Base-by-base conservation (phyloP, 2,888 invertebrate species). In the Lycia hirtaria region DNA sequence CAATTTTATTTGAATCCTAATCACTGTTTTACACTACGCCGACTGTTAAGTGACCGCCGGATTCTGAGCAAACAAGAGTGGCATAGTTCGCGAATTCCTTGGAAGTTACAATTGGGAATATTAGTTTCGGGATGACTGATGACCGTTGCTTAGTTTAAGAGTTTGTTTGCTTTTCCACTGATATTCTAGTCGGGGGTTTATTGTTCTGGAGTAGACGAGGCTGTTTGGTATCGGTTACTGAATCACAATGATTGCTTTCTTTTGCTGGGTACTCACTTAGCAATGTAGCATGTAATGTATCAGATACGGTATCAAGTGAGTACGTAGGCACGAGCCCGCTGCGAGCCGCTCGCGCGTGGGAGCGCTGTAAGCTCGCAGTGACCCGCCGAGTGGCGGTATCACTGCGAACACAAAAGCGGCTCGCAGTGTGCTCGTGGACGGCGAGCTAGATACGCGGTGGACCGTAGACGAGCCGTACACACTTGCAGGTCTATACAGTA, bases 111-210 rank as follows among this genome's bases (percentile, higher is more conserved):
- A 58, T 58, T 83, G 78, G 65, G 70, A 76, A 75, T 80, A 81
- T 79, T 77, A 75, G 77, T 79, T 80, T 75, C 62, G 57, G 79
- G 77, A 84, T 85, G 81, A 84, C 67, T 80, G 75, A 83, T 83
- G 75, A 75, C 73, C 68, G 73, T 73, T 75, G 76, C 63, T 62
- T 65, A 63, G 59, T 59, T 54, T 48, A 49, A 38, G 52, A 55
- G 51, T 65, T 59, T 40, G 57, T 49, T 58, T 58, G 57, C 52
- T 53, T 53, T 53, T 43, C 48, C 43, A 48, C 43, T 58, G 52
- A 52, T 53, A 58, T 58, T 58, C 52, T 43, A 53, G 47, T 47
- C 30, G 10, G 43, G 43, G 48, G 41, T 43, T 53, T 58, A 58
- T 53, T 58, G 49, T 58, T 57, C 57, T 19, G 52, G 37, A 49